Evolutionary conservation across 2,888 invertebrate genomes (phyloP).

Genomic region (Phania funesta): DNA sequence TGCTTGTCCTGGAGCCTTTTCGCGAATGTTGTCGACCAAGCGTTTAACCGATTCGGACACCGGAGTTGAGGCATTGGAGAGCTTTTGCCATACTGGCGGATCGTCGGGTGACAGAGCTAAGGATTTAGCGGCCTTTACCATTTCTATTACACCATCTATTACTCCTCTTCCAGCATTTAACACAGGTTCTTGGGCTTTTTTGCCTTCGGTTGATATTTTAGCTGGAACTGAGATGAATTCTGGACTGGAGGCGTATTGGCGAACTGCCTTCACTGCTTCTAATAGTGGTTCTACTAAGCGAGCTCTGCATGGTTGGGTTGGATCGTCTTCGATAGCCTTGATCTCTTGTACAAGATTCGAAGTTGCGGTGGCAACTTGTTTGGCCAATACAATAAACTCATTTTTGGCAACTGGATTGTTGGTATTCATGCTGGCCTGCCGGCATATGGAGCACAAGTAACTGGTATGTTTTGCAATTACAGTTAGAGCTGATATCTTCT

Average conservation of each 20-base stretch:
- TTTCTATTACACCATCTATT: constrained; percentile 92
- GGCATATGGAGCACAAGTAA: constrained; percentile 96
- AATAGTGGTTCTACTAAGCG: constrained; percentile 91
- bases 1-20: constrained; percentile 96
- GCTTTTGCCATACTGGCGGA: constrained; percentile 95
- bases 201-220: constrained; percentile 91
- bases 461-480: constrained; percentile 98
- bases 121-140: constrained; percentile 94
- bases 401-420: constrained; percentile 95
- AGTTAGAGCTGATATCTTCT: constrained; percentile 94
- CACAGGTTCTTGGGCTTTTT: constrained; percentile 92
- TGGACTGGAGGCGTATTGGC: constrained; percentile 95
- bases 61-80: constrained; percentile 95
- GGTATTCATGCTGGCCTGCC: constrained; percentile 94
- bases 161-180: constrained; percentile 88
- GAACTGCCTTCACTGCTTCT: constrained; percentile 94
- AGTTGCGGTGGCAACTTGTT: constrained; percentile 98
- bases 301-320: constrained; percentile 85
- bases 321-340: constrained; percentile 92
- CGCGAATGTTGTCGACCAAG: constrained; percentile 94
- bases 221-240: constrained; percentile 97
- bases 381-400: constrained; percentile 98
- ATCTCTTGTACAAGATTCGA: constrained; percentile 96
- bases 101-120: constrained; percentile 94
- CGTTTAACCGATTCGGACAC: constrained; percentile 98